These are phyloP conservation scores for Phyllostomus discolor DNA, from an alignment of 2,113 vertebrate species.

Conservation along the genomic window DNA sequence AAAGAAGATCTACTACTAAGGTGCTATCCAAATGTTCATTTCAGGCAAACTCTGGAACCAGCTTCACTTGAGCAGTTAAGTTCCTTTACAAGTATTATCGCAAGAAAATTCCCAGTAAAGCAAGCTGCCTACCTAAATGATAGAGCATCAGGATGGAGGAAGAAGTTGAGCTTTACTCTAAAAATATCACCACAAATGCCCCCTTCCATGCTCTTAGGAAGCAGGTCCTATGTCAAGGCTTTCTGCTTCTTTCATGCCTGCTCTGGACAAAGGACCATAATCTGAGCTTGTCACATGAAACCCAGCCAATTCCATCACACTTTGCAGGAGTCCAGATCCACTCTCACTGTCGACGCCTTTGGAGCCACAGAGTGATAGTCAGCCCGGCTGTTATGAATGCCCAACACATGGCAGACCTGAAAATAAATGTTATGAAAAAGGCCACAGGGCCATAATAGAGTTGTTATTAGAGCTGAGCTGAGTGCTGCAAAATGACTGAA, in stretches of 20 bases:
- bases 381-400: conserved; percentile 50
- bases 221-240: neutral
- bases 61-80: neutral
- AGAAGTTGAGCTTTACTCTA: neutral
- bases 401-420: conserved; percentile 72
- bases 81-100: neutral
- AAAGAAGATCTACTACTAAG: neutral
- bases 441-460: conserved; percentile 65
- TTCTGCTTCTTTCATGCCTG: neutral
- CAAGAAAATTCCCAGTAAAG: conserved; percentile 3
- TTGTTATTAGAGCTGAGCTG: conserved; percentile 55
- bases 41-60: neutral
- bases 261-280: conserved; percentile 58
- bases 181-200: neutral
- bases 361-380: conserved; percentile 62
- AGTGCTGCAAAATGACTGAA: conserved; percentile 44
- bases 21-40: neutral
- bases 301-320: conserved; percentile 38
- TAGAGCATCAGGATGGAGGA: neutral
- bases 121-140: neutral
- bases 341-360: conserved; percentile 22
- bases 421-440: conserved; percentile 66
- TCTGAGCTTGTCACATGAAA: conserved; percentile 26
- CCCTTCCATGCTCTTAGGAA: neutral
- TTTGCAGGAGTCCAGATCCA: conserved; percentile 37